A percentile compares a stretch with the other conserved stretches of the same genome.
These are phyloP conservation scores for Gastrophryne carolinensis DNA, from an alignment of 2,797 vertebrate genomes.

Conservation along the genomic window DNA sequence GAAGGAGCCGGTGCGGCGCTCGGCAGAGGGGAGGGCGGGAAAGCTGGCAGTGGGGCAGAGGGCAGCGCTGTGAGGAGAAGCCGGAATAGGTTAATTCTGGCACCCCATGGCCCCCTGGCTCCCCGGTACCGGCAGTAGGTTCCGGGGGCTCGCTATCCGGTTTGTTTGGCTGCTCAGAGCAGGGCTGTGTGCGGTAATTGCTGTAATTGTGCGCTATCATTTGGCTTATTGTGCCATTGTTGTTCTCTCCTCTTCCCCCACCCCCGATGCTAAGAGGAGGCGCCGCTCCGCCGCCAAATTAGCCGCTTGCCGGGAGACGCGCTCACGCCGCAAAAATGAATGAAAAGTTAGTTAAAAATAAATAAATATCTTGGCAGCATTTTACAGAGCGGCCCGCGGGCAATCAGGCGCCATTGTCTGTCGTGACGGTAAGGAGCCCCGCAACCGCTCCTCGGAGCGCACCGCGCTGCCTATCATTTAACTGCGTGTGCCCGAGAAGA, in stretches of 20 bases:
- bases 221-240: slow-evolving; percentile 77
- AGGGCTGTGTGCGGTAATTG: slow-evolving; percentile 77
- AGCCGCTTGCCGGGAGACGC: slow-evolving; percentile 69
- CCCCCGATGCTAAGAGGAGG: slow-evolving; percentile 71
- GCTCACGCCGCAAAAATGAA: slow-evolving; percentile 72
- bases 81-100: slow-evolving; percentile 64
- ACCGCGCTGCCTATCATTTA: slow-evolving; percentile 57
- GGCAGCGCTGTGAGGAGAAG: too few species aligned
- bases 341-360: slow-evolving; percentile 73
- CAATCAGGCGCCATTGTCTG: slow-evolving; percentile 54
- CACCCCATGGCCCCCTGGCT: slow-evolving; percentile 67
- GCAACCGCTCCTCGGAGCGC: slow-evolving; percentile 47
- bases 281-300: slow-evolving; percentile 75
- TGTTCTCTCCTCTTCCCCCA: slow-evolving; percentile 71
- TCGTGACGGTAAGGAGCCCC: slow-evolving; percentile 45
- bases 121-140: slow-evolving; percentile 71
- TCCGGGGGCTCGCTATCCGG: slow-evolving; percentile 65
- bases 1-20: too few species aligned
- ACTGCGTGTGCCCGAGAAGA: slow-evolving; percentile 59
- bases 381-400: slow-evolving; percentile 53
- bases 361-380: slow-evolving; percentile 67
- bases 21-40: too few species aligned
- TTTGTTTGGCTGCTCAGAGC: slow-evolving; percentile 76
- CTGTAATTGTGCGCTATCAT: slow-evolving; percentile 77
- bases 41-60: too few species aligned